phyloP scores from a whole-genome alignment of 2,797 vertebrate genomes.

The Otolemur crassicaudatus region DNA sequence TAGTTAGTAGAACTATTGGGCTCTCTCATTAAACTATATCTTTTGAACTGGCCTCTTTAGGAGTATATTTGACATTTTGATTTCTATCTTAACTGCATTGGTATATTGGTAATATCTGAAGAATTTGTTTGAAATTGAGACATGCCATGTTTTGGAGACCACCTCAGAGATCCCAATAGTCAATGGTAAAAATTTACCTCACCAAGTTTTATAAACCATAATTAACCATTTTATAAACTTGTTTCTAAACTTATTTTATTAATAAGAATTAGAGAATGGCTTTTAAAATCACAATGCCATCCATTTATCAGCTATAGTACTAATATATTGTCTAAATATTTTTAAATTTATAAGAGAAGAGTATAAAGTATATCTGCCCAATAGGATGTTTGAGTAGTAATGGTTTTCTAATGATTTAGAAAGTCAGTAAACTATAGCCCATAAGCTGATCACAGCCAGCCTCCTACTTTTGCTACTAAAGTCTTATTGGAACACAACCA shows the following conservation, averaged over 20 bases:
- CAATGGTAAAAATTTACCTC: neutral
- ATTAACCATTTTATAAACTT: neutral
- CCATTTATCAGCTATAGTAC: neutral
- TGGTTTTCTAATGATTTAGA: neutral
- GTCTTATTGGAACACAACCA: neutral
- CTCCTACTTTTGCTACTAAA: neutral
- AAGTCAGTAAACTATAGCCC: neutral
- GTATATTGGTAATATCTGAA: neutral
- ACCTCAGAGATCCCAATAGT: neutral
- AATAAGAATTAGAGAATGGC: neutral
- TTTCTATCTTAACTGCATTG: neutral
- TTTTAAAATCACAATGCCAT: neutral
- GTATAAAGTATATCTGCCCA: neutral
- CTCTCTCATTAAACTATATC: neutral
- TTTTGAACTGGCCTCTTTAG: neutral
- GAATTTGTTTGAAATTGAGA: neutral
- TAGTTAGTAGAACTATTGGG: neutral
- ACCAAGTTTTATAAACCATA: neutral
- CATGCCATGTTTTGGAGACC: neutral
- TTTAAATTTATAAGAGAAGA: neutral
- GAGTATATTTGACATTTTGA: neutral
- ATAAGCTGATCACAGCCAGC: neutral
- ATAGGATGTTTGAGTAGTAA: neutral
- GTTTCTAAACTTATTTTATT: neutral
- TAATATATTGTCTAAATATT: neutral